These are phyloP conservation scores for Crax fasciolata DNA, from an alignment of 2,797 vertebrate genomes.

Conservation along the genomic window DNA sequence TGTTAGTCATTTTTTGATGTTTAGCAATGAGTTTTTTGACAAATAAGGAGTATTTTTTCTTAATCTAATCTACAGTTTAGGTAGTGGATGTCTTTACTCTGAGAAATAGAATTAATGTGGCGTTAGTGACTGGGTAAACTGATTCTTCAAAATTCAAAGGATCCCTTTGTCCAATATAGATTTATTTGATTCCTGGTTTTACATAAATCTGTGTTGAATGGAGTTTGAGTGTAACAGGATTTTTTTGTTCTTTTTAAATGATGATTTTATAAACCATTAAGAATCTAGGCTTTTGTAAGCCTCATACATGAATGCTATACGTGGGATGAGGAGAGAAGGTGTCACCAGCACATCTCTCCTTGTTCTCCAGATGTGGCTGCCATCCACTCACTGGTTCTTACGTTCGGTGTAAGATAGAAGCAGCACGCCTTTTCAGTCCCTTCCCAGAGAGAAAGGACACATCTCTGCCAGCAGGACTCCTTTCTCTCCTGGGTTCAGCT, in stretches of 20 bases:
- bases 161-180: neutral
- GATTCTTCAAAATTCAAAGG: conserved; percentile 8
- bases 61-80: conserved; percentile 56
- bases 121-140: conserved; percentile 35
- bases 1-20: conserved; percentile 50
- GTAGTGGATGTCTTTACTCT: conserved; percentile 32
- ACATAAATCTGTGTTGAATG: neutral
- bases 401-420: neutral
- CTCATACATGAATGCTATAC: accelerated
- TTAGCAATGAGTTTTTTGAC: conserved; percentile 27
- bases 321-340: neutral
- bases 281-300: neutral
- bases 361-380: neutral
- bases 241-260: neutral
- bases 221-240: neutral
- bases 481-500: neutral
- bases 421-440: neutral
- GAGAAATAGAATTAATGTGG: conserved; percentile 43
- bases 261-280: neutral
- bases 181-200: conserved; percentile 38
- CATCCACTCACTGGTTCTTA: neutral
- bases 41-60: neutral
- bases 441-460: neutral
- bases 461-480: neutral
- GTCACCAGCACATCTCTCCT: neutral